Base-by-base conservation (phyloP, 1,140 invertebrate genomes). In the Pseudoatta argentina region DNA sequence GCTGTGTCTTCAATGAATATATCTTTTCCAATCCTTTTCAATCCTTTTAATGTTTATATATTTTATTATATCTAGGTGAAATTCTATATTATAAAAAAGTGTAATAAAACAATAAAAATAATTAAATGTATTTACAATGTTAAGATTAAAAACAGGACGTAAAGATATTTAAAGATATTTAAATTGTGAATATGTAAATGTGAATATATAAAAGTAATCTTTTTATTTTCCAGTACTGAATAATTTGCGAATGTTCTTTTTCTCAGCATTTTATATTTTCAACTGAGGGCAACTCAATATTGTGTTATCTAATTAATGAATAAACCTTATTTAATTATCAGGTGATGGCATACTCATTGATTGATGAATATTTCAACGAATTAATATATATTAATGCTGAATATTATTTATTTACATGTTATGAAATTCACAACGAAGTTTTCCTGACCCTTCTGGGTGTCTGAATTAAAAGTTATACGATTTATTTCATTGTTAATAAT, bases 401-500 rank as follows among this genome's bases (percentile, higher is more conserved):
- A 14, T 1, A 16, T 48, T 30, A 48, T 44, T 51, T 34, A 34
- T 53, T 5, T 5, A n/a, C 16, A 44, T 7, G 18, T 44, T 51
- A 53, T 67, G n/a, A 39, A 39, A 39, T 39, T 39, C 8, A 14
- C 21, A 69, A 18, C 39, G 3, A 44, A 81, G 4, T 39, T 57
- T 39, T 66, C 27, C 16, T 30, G 8, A 24, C 10, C 24, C 24
- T 39, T 39, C 34, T 44, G 16, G 4, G 10, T 67, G 10, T 67
- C 24, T 55, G 30, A 44, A 48, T 21, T 10, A 55, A 4, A 34
- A 34, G 0, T 10, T 18, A 21, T n/a, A 71, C 5, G 1, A 57
- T 44, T 71, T 44, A 66, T 75, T 8, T 51, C 12, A 82, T 61
- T 73, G 16, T 7, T 5, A 81, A 71, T 71, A 81, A 18, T 81